Conservation (phyloP, 53 echinoderm and acorn worm species). For the Arbacia lixula region DNA sequence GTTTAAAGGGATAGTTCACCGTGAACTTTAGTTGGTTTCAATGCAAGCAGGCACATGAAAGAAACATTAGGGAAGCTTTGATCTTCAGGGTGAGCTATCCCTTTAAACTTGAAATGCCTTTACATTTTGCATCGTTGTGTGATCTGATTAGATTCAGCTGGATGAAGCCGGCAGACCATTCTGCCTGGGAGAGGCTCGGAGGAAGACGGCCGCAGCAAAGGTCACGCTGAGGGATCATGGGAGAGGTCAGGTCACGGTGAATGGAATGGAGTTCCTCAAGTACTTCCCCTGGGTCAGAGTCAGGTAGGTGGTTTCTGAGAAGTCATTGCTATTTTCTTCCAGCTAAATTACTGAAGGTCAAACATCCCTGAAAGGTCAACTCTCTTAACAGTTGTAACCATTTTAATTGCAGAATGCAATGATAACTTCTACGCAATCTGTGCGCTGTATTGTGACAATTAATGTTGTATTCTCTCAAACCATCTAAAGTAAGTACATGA, state of each 20-base stretch:
- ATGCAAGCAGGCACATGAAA: no score
- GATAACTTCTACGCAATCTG: no score
- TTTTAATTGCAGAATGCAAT: no score
- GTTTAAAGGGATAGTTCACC: no score
- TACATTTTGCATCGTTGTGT: background rate
- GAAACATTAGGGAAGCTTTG: no score
- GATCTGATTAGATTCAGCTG: conserved; percentile 59
- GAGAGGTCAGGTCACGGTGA: conserved; percentile 78
- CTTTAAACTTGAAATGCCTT: background rate
- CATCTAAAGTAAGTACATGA: no score
- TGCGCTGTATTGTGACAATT: no score
- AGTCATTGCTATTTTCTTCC: background rate
- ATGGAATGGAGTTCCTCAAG: conserved; percentile 68
- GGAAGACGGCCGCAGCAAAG: conserved; percentile 71
- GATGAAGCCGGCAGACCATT: conserved; percentile 75
- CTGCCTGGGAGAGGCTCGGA: conserved; percentile 48
- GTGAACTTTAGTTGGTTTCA: no score
- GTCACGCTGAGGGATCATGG: conserved; percentile 82
- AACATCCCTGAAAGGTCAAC: no score
- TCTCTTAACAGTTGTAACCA: no score
- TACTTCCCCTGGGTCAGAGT: conserved; percentile 67
- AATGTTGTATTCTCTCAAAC: no score
- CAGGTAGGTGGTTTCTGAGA: conserved; percentile 66
- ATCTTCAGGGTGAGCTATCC: background rate
- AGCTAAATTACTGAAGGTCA: no score